Base-by-base conservation (phyloP, 2,797 vertebrate genomes). In the Epinephelus awoara region DNA sequence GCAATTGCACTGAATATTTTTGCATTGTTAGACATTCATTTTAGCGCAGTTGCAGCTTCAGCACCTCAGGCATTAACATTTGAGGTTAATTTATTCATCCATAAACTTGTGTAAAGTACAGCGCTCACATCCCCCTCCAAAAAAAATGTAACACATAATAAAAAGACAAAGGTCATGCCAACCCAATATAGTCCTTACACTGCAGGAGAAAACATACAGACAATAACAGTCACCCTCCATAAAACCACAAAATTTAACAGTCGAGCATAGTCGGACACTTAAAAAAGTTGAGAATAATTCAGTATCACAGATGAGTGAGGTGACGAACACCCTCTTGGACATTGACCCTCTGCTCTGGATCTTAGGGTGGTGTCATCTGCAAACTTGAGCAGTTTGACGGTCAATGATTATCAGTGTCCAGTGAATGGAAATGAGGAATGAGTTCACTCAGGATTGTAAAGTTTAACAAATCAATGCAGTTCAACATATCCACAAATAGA, bases 91-190 rank as follows among this genome's bases (percentile, higher is more conserved):
- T 42, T 42, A 50, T 82, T 72, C 42, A 67, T 44, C 34, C 14
- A 14, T 64, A 5, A 69, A 56, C 34, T 56, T 34, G 11, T 66
- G 47, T 23, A 42, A 49, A 68, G 54, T 6, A 40, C 49, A 75
- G 21, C 2, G 2, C 34, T 58, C 51, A 44, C 19, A 25, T 15
- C 18, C 7, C 5, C 12, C 7, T 38, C 21, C 17, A 47, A 15
- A 47, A 44, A 29, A 61, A 50, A 58, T 21, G 27, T 55, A 40
- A 49, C 44, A 6, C 50, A 56, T 11, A 64, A 27, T 34, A 42
- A 51, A 71, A 56, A 15, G 17, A 46, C 13, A 75, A 80, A 75
- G 58, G 38, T 44, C 49, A 69, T 59, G 21, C 6, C 23, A 61
- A n/a, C 40, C 4, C 5, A n/a, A 17, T 52, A 7, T 2, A 58